Evolutionary conservation across 2,113 vertebrate species (phyloP).

Genomic region (Trichomycterus rosablanca): DNA sequence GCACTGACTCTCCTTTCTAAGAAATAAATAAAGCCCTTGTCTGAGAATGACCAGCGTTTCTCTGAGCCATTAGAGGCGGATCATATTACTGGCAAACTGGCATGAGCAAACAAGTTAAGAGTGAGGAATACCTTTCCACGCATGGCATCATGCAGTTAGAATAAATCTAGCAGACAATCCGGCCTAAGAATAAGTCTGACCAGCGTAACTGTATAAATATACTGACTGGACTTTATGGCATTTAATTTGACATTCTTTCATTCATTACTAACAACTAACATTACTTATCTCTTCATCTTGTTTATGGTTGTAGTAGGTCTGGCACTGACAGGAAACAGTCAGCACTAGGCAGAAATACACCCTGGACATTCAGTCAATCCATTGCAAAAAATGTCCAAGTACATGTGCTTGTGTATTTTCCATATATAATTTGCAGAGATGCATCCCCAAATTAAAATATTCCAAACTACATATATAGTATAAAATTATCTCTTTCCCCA

Average conservation of each 20-base stretch:
- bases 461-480: no score
- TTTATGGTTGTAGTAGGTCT: no score
- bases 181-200: conserved; percentile 19
- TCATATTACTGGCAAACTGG: conserved; percentile 67
- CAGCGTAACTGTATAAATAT: conserved; percentile 17
- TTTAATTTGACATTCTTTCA: conserved; percentile 8
- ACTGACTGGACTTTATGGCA: not conserved
- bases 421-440: no score
- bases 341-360: no score
- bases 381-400: no score
- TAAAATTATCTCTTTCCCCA: no score
- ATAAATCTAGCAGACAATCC: conserved; percentile 32
- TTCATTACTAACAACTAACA: not conserved
- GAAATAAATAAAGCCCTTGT: conserved; percentile 73
- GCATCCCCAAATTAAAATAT: no score
- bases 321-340: no score
- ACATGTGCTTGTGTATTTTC: no score
- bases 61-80: conserved; percentile 66
- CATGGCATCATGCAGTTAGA: conserved; percentile 64
- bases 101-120: conserved; percentile 70
- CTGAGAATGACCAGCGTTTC: conserved; percentile 65
- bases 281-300: no score
- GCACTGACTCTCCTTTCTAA: conserved; percentile 64
- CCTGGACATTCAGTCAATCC: no score
- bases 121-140: conserved; percentile 67